Conservation (phyloP, 2,888 invertebrate species). For the Silvanus unidentatus region DNA sequence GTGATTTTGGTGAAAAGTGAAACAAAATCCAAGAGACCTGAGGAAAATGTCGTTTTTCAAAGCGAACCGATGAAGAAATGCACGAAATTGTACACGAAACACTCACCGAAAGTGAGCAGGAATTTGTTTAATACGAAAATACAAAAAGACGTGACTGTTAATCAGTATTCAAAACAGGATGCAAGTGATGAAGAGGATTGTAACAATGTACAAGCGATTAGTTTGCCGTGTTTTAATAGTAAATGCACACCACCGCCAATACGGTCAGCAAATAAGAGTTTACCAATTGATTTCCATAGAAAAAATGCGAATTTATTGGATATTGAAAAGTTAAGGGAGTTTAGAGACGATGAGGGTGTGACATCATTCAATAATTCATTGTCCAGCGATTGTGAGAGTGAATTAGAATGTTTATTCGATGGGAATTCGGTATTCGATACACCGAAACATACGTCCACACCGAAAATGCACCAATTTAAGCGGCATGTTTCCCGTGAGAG, state of each 20-base stretch:
- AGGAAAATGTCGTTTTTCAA: slow-evolving; percentile 17
- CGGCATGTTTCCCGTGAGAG: no score
- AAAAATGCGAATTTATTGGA: slow-evolving; percentile 15
- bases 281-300: slow-evolving; percentile 3
- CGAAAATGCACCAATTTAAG: slow-evolving; percentile 33
- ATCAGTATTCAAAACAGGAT: slow-evolving; percentile 40
- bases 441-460: slow-evolving; percentile 46
- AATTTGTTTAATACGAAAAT: slow-evolving; percentile 33
- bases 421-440: slow-evolving; percentile 34
- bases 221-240: slow-evolving; percentile 17
- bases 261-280: background rate
- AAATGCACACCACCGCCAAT: background rate
- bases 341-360: slow-evolving; percentile 21
- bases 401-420: slow-evolving; percentile 40
- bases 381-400: slow-evolving; percentile 42
- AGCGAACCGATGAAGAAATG: slow-evolving; percentile 25
- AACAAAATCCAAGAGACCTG: slow-evolving; percentile 16
- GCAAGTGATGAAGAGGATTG: slow-evolving; percentile 28
- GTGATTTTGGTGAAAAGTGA: slow-evolving; percentile 9
- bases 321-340: slow-evolving; percentile 6
- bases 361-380: slow-evolving; percentile 25
- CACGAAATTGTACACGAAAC: slow-evolving; percentile 28
- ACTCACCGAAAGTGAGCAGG: slow-evolving; percentile 40
- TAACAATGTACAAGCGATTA: slow-evolving; percentile 17
- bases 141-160: slow-evolving; percentile 9